Evolutionary conservation across 2,888 invertebrate genomes (phyloP).

Genomic region (Trachelus stipa): DNA sequence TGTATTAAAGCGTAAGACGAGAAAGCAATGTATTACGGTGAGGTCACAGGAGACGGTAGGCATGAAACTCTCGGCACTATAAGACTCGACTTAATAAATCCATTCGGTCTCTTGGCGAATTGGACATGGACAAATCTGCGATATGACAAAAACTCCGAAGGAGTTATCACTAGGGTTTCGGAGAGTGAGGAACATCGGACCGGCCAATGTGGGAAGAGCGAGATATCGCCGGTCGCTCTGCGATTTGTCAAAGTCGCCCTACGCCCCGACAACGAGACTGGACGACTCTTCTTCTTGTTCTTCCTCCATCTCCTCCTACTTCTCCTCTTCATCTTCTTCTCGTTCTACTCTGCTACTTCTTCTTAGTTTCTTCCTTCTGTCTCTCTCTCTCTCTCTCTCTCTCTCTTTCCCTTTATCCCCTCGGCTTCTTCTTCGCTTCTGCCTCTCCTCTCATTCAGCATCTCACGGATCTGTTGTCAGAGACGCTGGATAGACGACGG

Average conservation of each 20-base stretch:
- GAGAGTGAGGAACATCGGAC: constrained; percentile 6
- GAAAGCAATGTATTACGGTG: not conserved
- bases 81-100: constrained; percentile 28
- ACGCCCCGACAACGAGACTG: not conserved
- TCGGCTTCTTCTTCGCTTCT: not conserved
- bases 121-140: constrained; percentile 20
- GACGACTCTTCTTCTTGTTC: not conserved
- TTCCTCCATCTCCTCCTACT: not conserved
- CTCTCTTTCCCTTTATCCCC: too few species aligned
- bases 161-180: constrained; percentile 28
- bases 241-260: constrained; percentile 62
- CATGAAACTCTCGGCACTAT: constrained; percentile 17
- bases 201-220: constrained; percentile 19
- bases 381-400: not conserved
- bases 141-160: constrained; percentile 21
- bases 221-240: constrained; percentile 37
- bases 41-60: not conserved
- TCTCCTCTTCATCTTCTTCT: not conserved
- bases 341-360: not conserved
- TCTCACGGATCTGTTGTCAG: not conserved
- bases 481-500: not conserved
- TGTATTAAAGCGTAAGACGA: not conserved
- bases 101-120: constrained; percentile 22
- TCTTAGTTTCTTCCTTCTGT: not conserved
- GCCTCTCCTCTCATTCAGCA: not conserved